A percentile compares a stretch with the other conserved stretches of the same genome.
phyloP scores from a whole-genome alignment of 2,888 invertebrate genomes.

The Pinctada fucata region DNA sequence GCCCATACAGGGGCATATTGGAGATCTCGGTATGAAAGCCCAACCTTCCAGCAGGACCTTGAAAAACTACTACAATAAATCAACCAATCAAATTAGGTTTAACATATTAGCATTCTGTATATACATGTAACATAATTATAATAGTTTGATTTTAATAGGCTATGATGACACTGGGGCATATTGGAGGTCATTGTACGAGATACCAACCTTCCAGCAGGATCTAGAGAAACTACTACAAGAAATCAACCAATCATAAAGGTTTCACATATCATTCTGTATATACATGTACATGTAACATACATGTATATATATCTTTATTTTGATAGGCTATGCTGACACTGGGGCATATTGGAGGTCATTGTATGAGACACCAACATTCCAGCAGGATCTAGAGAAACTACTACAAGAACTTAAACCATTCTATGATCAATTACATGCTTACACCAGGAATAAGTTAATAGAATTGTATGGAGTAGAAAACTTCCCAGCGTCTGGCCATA shows the following conservation, averaged over 20 bases:
- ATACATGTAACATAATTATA: no score
- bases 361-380: constrained; percentile 87
- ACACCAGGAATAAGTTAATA: constrained; percentile 84
- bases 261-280: constrained; percentile 80
- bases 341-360: constrained; percentile 93
- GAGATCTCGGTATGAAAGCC: constrained; percentile 90
- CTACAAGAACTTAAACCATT: constrained; percentile 82
- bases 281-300: no score
- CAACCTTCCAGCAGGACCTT: constrained; percentile 83
- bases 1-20: constrained; percentile 87
- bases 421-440: constrained; percentile 89
- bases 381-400: constrained; percentile 80
- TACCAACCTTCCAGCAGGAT: constrained; percentile 82
- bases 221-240: constrained; percentile 79
- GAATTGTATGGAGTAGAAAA: constrained; percentile 85
- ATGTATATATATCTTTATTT: no score
- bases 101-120: no score
- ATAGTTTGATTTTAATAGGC: no score
- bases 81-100: no score
- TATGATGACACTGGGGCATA: constrained; percentile 91
- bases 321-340: constrained; percentile 88
- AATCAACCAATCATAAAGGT: constrained; percentile 87
- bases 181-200: constrained; percentile 92
- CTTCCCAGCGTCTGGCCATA: constrained; percentile 82
- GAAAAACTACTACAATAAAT: constrained; percentile 78